Evolutionary conservation across 2,113 vertebrate species (phyloP).

Genomic region (Geococcyx californianus): DNA sequence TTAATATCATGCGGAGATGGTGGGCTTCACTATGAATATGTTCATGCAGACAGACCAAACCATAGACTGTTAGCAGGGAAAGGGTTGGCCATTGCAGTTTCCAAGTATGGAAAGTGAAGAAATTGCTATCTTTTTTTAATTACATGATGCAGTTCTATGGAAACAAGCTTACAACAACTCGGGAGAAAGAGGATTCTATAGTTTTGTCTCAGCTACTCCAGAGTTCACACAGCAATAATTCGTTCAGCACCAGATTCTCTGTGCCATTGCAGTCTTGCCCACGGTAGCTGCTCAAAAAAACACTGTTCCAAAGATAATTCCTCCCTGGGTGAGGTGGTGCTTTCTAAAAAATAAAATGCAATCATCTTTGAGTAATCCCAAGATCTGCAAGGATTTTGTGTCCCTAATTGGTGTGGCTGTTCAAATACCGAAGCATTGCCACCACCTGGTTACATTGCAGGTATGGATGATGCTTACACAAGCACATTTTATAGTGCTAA

Average conservation of each 20-base stretch:
- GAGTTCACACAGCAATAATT: rapidly evolving
- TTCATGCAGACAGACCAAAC: neutral
- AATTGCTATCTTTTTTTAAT: neutral
- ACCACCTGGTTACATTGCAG: neutral
- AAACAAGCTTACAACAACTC: neutral
- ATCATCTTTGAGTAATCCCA: neutral
- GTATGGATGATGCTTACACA: neutral
- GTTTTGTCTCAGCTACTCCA: neutral
- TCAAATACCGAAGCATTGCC: neutral
- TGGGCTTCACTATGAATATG: neutral
- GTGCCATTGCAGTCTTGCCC: neutral
- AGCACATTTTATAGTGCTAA: neutral
- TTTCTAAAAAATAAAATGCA: neutral
- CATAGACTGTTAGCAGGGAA: neutral
- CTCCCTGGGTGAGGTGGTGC: neutral
- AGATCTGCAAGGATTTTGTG: neutral
- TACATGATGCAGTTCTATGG: neutral
- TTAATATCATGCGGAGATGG: neutral
- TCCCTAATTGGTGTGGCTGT: neutral
- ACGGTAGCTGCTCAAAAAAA: neutral
- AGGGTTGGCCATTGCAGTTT: neutral
- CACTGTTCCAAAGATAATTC: neutral
- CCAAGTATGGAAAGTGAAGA: neutral
- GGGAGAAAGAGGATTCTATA: neutral
- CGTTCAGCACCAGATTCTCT: neutral